Evolutionary conservation across 1,140 invertebrate species (phyloP).

Genomic region (Maconellicoccus hirsutus): DNA sequence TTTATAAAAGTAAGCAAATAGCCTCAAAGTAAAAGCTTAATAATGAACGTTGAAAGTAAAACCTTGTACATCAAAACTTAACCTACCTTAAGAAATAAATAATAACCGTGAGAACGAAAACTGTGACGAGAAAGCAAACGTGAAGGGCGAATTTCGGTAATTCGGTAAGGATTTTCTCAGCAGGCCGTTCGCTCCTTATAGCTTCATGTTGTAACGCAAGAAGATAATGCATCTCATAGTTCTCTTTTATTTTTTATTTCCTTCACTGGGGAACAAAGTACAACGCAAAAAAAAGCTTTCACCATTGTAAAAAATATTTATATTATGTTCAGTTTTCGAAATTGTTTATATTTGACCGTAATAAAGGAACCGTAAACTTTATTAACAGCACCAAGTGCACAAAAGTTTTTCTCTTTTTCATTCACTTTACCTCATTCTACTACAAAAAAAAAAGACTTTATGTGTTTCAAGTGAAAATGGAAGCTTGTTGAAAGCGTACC

Average conservation of each 20-base stretch:
- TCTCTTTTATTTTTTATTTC: background rate
- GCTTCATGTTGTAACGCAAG: background rate
- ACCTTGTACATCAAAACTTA: constrained; percentile 16
- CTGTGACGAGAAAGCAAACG: constrained; percentile 13
- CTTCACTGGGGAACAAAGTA: background rate
- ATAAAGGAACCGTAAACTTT: background rate
- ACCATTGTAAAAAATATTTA: constrained; percentile 3
- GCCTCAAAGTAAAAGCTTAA: constrained; percentile 15
- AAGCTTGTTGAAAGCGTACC: background rate
- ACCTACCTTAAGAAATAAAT: constrained; percentile 12
- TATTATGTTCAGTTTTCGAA: background rate
- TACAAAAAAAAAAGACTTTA: background rate
- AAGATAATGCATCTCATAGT: background rate
- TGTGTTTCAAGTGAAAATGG: background rate
- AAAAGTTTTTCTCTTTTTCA: background rate
- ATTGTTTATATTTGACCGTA: background rate
- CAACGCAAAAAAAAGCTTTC: background rate
- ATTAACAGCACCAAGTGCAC: background rate
- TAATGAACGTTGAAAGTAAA: constrained; percentile 18
- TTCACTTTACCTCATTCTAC: background rate
- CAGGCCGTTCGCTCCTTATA: background rate
- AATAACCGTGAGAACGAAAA: constrained; percentile 20
- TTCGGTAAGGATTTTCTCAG: background rate
- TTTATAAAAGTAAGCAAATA: constrained; percentile 7
- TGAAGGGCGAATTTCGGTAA: background rate